phyloP scores from a whole-genome alignment of 2,888 invertebrate genomes.

The Cerceris rybyensis region DNA sequence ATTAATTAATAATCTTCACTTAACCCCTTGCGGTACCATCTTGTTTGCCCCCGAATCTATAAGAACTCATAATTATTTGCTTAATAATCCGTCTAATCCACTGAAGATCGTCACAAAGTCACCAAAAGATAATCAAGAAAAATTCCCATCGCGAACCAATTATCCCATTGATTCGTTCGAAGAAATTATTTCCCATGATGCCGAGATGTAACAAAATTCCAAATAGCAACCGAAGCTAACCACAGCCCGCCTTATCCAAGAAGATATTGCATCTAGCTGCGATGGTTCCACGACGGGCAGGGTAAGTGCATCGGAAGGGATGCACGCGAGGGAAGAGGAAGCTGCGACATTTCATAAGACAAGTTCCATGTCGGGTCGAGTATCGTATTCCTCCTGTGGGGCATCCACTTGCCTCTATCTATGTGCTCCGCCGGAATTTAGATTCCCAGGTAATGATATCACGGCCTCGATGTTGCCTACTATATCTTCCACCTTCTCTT shows the following conservation, averaged over 20 bases:
- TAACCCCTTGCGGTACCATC: no score
- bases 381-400: slow-evolving; percentile 38
- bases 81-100: no score
- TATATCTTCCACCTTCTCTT: neutral
- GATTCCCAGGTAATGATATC: slow-evolving; percentile 36
- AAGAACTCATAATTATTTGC: no score
- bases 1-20: no score
- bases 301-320: neutral
- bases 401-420: neutral
- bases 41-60: no score
- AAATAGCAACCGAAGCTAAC: neutral
- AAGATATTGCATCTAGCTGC: slow-evolving; percentile 1
- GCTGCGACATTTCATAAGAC: slow-evolving; percentile 46
- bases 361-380: slow-evolving; percentile 38
- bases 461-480: slow-evolving; percentile 2
- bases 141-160: no score
- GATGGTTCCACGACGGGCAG: neutral
- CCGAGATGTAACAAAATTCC: neutral
- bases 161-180: no score
- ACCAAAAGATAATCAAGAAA: no score
- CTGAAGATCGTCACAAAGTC: no score
- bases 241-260: neutral
- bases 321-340: slow-evolving; percentile 20
- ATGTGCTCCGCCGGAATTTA: slow-evolving; percentile 30
- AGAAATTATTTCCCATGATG: no score